A percentile compares a stretch with the other conserved stretches of the same genome.
Conservation (phyloP, 2,888 invertebrate genomes). For the Crepidodera aurea region DNA sequence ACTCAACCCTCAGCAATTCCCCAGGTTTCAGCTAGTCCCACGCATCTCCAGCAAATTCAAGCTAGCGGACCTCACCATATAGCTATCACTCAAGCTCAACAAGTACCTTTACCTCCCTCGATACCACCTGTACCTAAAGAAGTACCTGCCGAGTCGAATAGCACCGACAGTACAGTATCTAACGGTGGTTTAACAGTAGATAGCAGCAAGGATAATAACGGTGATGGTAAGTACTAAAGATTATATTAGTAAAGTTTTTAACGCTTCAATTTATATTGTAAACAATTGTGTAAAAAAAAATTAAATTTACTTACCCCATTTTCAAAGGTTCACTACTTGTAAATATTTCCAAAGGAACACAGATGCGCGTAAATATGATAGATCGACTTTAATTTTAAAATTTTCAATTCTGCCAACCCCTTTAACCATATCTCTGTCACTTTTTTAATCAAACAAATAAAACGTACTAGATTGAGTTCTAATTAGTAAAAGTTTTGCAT, state of each 20-base stretch:
- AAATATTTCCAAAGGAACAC: too few species aligned
- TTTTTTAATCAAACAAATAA: too few species aligned
- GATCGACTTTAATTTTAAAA: too few species aligned
- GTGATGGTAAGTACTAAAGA: slow-evolving; percentile 43
- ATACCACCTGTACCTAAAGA: slow-evolving; percentile 30
- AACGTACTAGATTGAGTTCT: not conserved
- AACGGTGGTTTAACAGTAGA: slow-evolving; percentile 29
- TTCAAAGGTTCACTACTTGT: too few species aligned
- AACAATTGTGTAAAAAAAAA: not conserved
- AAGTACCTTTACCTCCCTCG: slow-evolving; percentile 55
- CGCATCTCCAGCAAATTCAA: slow-evolving; percentile 55
- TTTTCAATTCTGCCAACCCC: too few species aligned
- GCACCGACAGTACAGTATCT: slow-evolving; percentile 26
- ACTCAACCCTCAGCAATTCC: slow-evolving; percentile 52
- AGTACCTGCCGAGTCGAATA: slow-evolving; percentile 16
- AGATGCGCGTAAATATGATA: too few species aligned
- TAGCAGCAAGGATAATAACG: slow-evolving; percentile 45
- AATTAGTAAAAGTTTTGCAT: not conserved
- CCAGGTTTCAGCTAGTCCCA: slow-evolving; percentile 53
- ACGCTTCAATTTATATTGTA: not conserved
- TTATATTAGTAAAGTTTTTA: too few species aligned
- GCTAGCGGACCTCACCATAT: slow-evolving; percentile 42
- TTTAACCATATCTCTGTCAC: too few species aligned
- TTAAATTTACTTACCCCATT: too few species aligned
- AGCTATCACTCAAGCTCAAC: slow-evolving; percentile 55